phyloP scores from a whole-genome alignment of 1,140 invertebrate species.

The Penaeus vannamei region DNA sequence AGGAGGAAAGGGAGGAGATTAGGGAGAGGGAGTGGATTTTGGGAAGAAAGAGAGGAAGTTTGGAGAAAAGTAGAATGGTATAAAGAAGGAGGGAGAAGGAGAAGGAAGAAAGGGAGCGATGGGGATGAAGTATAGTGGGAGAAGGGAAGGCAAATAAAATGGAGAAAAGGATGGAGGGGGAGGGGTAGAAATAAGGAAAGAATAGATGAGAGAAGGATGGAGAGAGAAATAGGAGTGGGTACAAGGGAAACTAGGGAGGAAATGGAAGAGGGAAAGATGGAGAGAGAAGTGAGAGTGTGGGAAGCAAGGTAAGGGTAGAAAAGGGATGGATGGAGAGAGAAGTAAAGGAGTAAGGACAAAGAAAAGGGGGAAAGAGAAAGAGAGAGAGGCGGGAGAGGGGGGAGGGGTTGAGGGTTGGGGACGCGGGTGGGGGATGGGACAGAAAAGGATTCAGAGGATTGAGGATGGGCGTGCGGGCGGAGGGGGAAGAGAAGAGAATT shows the following conservation, averaged over 20 bases:
- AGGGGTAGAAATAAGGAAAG: not conserved
- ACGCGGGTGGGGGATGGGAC: not conserved
- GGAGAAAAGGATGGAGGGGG: not conserved
- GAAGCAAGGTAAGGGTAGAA: not conserved
- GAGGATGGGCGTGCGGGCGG: conserved; percentile 11
- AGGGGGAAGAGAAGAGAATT: not conserved
- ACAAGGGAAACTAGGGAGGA: not conserved
- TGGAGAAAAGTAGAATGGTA: not conserved
- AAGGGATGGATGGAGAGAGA: not conserved
- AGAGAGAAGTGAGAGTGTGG: not conserved
- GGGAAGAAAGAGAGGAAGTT: not conserved
- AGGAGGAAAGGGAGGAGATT: not conserved
- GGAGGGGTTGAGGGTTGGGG: not conserved
- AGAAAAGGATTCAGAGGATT: conserved; percentile 10
- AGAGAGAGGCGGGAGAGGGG: not conserved
- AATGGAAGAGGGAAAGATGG: not conserved
- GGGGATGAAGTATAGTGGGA: not conserved
- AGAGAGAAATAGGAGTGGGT: not conserved
- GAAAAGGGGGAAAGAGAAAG: not conserved
- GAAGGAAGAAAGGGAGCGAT: not conserved
- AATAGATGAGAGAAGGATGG: not conserved
- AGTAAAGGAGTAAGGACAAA: not conserved
- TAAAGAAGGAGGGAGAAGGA: not conserved
- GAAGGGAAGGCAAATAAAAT: not conserved
- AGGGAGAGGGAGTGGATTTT: not conserved